Base-by-base conservation (phyloP, 2,888 invertebrate species). In the Stenchaetothrips biformis region DNA sequence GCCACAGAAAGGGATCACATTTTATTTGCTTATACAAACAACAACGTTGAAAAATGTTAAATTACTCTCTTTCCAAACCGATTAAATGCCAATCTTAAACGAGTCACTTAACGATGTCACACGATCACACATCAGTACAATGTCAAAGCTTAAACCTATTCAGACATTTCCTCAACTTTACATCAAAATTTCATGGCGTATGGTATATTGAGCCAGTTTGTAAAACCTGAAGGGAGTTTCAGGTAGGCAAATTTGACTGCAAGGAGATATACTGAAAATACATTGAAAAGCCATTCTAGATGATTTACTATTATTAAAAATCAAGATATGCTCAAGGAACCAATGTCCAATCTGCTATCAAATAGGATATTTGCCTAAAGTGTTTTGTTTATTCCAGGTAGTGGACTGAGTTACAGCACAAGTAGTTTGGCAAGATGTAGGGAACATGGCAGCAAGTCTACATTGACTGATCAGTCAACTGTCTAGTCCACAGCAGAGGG, bases 161-260 rank as follows among this genome's bases (percentile, higher is more conserved):
- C 67, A 74, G 67, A 74, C 67, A 74, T 74, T 74, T 74, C 25
- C 67, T 74, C 67, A 74, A 74, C 67, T 25, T 74, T 74, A 74
- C 25, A 21, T 74, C 21, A 74, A 74, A 74, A 21, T 8, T 21
- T 37, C 37, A 37, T 37, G 37, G 37, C 37, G 4, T 37, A 37
- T 37, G 37, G 37, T 37, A 37, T 37, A 37, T 37, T 37, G 37
- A 37, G 37, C 37, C 37, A 37, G 37, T 37, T 37, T 37, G 37
- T 37, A 37, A 37, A 37, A 37, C 37, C 37, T 37, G 37, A 37
- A 37, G 37, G 37, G 37, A 37, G 37, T 37, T 37, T 37, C 37
- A 37, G 37, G 37, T 37, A 37, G 37, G 37, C 37, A 37, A 37
- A 37, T 53, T 74, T 74, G 25, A 74, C 21, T 25, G 67, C 11